Evolutionary conservation across 2,888 invertebrate genomes (phyloP).

Genomic region (Exocentrus adspersus): DNA sequence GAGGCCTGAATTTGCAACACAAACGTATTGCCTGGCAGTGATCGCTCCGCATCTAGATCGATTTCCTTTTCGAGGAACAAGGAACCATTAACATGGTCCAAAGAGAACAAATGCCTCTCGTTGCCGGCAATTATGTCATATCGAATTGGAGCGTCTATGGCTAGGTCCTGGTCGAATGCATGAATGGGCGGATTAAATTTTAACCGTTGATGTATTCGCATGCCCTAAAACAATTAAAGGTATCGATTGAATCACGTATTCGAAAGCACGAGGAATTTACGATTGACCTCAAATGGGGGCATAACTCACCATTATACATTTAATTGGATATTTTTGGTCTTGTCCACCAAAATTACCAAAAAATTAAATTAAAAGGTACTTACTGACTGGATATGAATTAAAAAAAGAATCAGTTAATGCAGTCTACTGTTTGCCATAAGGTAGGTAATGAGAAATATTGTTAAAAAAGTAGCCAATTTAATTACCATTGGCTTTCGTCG

Average conservation of each 20-base stretch:
- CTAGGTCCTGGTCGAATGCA: slow-evolving; percentile 83
- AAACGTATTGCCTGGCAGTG: slow-evolving; percentile 81
- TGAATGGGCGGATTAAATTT: slow-evolving; percentile 77
- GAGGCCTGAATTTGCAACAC: slow-evolving; percentile 81
- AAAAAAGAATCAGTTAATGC: no score
- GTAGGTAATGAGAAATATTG: no score
- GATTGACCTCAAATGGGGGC: no score
- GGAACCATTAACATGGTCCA: slow-evolving; percentile 79
- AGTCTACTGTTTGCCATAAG: no score
- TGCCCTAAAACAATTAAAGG: slow-evolving; percentile 67
- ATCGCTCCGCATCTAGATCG: slow-evolving; percentile 79
- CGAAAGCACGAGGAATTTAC: no score
- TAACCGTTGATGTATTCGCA: slow-evolving; percentile 76
- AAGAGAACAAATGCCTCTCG: slow-evolving; percentile 78
- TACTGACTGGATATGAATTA: no score
- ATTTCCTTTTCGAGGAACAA: slow-evolving; percentile 83
- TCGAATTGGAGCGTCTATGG: slow-evolving; percentile 76
- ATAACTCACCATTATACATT: no score
- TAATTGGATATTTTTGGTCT: no score
- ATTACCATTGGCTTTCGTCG: no score
- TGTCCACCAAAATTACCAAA: no score
- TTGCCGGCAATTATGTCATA: slow-evolving; percentile 84
- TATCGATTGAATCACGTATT: not conserved
- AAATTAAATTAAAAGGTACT: no score
- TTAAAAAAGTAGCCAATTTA: no score